Evolutionary conservation across 2,888 invertebrate species (phyloP).

Genomic region (Lycaena phlaeas): DNA sequence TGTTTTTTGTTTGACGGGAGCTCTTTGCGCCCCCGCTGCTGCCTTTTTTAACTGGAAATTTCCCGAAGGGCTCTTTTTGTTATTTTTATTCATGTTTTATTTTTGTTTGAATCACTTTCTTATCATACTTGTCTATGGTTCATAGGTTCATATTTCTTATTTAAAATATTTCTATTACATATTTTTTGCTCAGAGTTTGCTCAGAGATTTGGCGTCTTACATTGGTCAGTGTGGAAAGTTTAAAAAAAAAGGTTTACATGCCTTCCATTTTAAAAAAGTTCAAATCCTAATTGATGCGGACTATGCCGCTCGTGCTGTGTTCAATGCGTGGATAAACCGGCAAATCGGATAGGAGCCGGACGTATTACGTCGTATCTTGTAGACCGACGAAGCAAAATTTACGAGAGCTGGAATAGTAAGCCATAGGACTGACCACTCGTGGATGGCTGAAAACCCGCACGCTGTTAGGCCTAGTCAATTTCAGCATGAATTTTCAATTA

Average conservation of each 20-base stretch:
- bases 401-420: not conserved
- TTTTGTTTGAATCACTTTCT: no score
- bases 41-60: no score
- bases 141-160: no score
- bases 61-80: no score
- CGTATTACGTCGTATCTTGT: not conserved
- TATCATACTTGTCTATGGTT: no score
- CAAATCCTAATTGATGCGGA: not conserved
- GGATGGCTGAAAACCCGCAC: conserved; percentile 12
- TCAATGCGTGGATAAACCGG: not conserved
- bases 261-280: conserved; percentile 11
- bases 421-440: not conserved
- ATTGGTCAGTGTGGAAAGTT: conserved; percentile 12
- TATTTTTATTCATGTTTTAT: no score
- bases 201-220: conserved; percentile 6
- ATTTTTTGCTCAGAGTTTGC: no score
- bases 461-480: conserved; percentile 11
- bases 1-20: no score
- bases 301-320: not conserved
- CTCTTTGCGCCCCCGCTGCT: no score
- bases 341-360: not conserved
- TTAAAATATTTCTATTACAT: no score
- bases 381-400: not conserved
- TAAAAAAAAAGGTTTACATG: conserved; percentile 11
- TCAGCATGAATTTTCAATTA: conserved; percentile 14